A percentile compares a stretch with the other conserved stretches of the same genome.
Conservation (phyloP, 2,888 invertebrate genomes). For the Perdita meconis region DNA sequence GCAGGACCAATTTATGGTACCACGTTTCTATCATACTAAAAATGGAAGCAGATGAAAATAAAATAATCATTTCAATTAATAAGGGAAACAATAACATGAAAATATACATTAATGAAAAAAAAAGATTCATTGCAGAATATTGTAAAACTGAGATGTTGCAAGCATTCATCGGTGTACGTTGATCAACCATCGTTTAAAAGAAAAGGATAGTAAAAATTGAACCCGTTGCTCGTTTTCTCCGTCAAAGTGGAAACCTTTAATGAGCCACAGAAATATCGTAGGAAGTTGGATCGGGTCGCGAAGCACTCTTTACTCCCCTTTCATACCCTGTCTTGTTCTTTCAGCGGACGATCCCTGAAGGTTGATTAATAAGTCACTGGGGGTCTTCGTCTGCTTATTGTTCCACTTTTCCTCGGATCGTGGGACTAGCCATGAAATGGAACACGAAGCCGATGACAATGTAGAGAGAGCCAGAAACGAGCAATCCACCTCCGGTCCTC, state of each 20-base stretch:
- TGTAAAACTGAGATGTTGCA: too few relatives aligned
- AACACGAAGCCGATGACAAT: slow-evolving; percentile 43
- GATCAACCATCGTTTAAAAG: neutral
- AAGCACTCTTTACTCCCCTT: slow-evolving; percentile 14
- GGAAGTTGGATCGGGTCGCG: slow-evolving; percentile 27
- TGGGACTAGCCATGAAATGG: slow-evolving; percentile 31
- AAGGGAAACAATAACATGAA: too few relatives aligned
- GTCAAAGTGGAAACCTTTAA: slow-evolving; percentile 23
- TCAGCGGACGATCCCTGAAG: slow-evolving; percentile 25
- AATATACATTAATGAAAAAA: too few relatives aligned
- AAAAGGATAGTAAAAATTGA: neutral
- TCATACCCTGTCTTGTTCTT: slow-evolving; percentile 23
- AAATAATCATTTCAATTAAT: too few relatives aligned
- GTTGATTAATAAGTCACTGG: slow-evolving; percentile 54
- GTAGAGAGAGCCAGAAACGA: slow-evolving; percentile 35
- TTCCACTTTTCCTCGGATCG: slow-evolving; percentile 21
- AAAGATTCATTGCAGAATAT: too few relatives aligned
- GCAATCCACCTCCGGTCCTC: slow-evolving; percentile 23
- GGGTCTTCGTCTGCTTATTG: slow-evolving; percentile 48
- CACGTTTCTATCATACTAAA: too few relatives aligned
- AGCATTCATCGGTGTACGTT: neutral
- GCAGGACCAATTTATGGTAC: too few relatives aligned
- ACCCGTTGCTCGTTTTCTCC: neutral
- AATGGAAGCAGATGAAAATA: too few relatives aligned
- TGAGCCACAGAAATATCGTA: slow-evolving; percentile 37